Conservation (phyloP, 1,140 invertebrate species). For the Zaprionus camerounensis region DNA sequence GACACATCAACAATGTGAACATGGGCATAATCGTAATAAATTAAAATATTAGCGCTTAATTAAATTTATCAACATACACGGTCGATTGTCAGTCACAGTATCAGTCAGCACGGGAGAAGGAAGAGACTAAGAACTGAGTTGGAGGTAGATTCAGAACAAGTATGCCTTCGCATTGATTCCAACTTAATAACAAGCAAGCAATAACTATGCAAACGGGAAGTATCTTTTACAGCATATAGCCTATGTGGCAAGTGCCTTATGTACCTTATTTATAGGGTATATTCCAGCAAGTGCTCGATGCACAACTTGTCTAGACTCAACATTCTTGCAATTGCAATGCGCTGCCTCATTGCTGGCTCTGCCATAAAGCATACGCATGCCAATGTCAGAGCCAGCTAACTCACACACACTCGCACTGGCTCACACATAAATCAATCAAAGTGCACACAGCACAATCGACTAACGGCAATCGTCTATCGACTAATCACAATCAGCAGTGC, state of each 20-base stretch:
- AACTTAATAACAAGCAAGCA: not conserved
- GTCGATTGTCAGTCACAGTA: constrained; percentile 15
- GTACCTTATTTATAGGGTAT: too few species aligned
- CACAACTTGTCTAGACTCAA: not conserved
- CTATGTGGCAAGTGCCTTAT: too few species aligned
- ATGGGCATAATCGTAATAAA: constrained; percentile 71
- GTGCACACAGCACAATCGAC: constrained; percentile 41
- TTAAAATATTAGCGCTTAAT: constrained; percentile 83
- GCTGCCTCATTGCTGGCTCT: constrained; percentile 10
- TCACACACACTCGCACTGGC: not conserved
- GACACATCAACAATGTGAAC: constrained; percentile 47
- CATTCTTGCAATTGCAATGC: not conserved
- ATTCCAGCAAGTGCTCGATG: not conserved
- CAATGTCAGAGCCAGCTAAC: not conserved
- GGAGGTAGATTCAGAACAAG: not conserved
- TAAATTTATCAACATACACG: constrained; percentile 70
- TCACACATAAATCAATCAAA: constrained; percentile 53
- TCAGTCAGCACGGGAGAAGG: not conserved
- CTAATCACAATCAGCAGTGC: constrained; percentile 52
- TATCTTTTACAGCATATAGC: not conserved
- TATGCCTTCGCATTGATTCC: constrained; percentile 18
- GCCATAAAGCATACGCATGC: constrained; percentile 21
- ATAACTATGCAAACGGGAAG: not conserved
- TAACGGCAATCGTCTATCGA: constrained; percentile 36
- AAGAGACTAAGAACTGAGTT: not conserved